Percentiles rank a stretch among this genome's conserved stretches.
Conservation (phyloP, 2,797 vertebrate species). For the Sebastes trivittatus region DNA sequence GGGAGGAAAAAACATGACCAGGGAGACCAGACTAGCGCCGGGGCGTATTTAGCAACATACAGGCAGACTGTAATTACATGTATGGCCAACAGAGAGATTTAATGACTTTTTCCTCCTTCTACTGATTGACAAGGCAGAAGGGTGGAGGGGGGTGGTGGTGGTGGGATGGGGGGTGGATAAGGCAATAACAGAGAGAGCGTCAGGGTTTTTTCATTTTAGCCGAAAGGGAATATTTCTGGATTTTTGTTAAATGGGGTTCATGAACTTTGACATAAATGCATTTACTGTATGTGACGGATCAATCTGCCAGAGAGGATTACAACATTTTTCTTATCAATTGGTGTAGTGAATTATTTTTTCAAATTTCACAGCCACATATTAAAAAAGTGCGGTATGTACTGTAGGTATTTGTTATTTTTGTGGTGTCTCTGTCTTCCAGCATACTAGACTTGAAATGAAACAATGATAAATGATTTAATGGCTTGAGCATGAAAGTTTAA, state of each 20-base stretch:
- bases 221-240: neutral
- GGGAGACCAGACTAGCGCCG: constrained; percentile 80
- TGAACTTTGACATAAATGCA: neutral
- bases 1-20: constrained; percentile 87
- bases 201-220: neutral
- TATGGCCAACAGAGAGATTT: constrained; percentile 86
- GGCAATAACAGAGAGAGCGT: constrained; percentile 13
- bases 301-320: neutral
- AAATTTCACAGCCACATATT: neutral
- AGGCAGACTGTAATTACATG: constrained; percentile 89
- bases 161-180: constrained; percentile 1
- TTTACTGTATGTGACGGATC: neutral
- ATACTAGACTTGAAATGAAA: neutral
- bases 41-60: constrained; percentile 87
- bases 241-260: neutral
- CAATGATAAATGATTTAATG: neutral
- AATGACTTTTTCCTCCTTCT: constrained; percentile 83
- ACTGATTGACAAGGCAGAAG: constrained; percentile 86
- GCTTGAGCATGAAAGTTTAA: neutral
- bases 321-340: neutral
- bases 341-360: neutral
- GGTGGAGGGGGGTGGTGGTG: constrained; percentile 16
- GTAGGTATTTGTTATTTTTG: neutral
- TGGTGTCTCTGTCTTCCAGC: neutral
- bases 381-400: neutral